phyloP scores from a whole-genome alignment of 2,888 invertebrate species.

The Lucinisca nassula region DNA sequence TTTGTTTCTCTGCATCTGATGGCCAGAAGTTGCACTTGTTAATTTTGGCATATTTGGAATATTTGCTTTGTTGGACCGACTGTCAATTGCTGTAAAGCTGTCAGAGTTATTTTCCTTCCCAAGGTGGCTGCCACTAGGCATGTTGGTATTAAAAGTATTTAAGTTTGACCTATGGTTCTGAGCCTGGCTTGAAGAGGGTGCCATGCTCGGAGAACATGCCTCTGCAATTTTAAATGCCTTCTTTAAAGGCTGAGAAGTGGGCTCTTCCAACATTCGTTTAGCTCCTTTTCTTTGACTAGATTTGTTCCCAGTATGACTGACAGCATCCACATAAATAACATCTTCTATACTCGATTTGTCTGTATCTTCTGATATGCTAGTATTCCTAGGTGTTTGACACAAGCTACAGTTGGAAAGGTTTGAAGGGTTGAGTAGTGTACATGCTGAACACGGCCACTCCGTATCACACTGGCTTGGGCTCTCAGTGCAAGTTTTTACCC shows the following conservation, averaged over 20 bases:
- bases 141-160: too few relatives aligned
- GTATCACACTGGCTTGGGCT: neutral
- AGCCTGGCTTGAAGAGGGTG: neutral
- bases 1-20: neutral
- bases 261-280: neutral
- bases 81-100: too few relatives aligned
- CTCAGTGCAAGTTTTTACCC: conserved; percentile 69
- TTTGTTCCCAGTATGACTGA: too few relatives aligned
- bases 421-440: conserved; percentile 77
- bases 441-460: conserved; percentile 76
- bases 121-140: too few relatives aligned
- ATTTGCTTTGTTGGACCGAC: neutral
- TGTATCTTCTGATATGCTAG: neutral
- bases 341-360: too few relatives aligned
- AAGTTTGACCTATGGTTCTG: too few relatives aligned
- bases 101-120: too few relatives aligned
- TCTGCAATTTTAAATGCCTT: neutral
- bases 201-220: neutral
- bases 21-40: neutral
- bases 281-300: too few relatives aligned
- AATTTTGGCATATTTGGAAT: neutral
- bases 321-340: too few relatives aligned
- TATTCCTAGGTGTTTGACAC: conserved; percentile 62
- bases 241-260: neutral
- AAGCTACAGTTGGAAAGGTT: conserved; percentile 66